Percentiles rank a stretch among this genome's conserved stretches.
phyloP scores from a whole-genome alignment of 2,113 vertebrate genomes.

The Romanogobio albipinnatus region DNA sequence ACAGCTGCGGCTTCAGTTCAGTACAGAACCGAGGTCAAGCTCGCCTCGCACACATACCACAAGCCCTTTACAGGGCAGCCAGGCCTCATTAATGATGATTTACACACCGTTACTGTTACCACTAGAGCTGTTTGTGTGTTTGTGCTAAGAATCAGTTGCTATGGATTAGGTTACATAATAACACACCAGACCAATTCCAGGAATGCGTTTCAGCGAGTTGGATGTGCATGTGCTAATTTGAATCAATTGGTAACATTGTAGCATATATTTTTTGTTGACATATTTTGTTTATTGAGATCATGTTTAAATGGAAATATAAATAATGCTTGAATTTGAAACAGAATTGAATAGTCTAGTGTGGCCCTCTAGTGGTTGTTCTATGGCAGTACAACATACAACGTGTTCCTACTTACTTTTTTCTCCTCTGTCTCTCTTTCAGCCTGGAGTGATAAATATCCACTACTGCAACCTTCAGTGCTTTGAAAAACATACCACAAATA shows the following conservation, averaged over 20 bases:
- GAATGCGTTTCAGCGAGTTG: not conserved
- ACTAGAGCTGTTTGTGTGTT: not conserved
- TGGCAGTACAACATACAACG: not conserved
- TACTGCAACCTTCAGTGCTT: conserved; percentile 93
- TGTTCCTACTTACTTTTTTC: conserved; percentile 90
- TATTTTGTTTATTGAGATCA: not conserved
- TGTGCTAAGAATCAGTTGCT: conserved; percentile 22
- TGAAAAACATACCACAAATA: conserved; percentile 59
- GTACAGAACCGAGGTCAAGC: not conserved
- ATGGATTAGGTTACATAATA: conserved; percentile 8
- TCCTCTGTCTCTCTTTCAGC: conserved; percentile 92
- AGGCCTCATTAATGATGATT: conserved; percentile 59
- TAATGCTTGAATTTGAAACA: not conserved
- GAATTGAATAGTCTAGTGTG: not conserved
- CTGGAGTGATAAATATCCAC: conserved; percentile 99
- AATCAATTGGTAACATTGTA: not conserved
- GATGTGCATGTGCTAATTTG: not conserved
- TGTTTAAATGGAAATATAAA: not conserved
- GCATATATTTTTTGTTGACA: not conserved
- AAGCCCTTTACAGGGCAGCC: conserved; percentile 47
- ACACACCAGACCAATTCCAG: not conserved
- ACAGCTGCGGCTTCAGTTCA: conserved; percentile 9
- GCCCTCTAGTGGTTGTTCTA: conserved; percentile 67
- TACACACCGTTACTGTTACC: conserved; percentile 57
- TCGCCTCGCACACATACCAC: conserved; percentile 43